Conservation (phyloP, 2,113 vertebrate species). For the Cyphotilapia sp. region DNA sequence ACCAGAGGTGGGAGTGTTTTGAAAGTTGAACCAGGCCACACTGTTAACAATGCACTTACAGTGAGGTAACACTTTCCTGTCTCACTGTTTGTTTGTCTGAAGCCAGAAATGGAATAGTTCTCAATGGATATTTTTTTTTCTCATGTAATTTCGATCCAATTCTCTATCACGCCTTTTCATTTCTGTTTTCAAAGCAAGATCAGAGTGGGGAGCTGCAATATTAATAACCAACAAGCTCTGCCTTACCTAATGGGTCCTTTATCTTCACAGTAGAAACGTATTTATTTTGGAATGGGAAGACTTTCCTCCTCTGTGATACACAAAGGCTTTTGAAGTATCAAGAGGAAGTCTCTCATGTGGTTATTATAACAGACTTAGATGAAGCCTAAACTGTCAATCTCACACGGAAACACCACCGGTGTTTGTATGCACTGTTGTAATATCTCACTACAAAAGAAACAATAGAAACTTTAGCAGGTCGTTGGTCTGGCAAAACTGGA, state of each 20-base stretch:
- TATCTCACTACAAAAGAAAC: not conserved
- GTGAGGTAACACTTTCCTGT: not conserved
- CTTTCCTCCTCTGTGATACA: conserved; percentile 11
- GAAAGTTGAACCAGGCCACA: not conserved
- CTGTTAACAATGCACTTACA: conserved; percentile 21
- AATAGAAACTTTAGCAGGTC: not conserved
- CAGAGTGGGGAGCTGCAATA: conserved; percentile 26
- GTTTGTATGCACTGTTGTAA: not conserved
- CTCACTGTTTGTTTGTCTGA: conserved; percentile 22
- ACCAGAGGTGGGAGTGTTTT: not conserved
- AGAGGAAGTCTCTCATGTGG: not conserved
- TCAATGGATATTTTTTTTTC: not conserved
- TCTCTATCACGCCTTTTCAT: conserved; percentile 27
- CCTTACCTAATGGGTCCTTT: not conserved
- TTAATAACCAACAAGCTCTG: conserved; percentile 1
- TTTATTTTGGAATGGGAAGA: conserved; percentile 44
- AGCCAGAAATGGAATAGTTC: conserved; percentile 3
- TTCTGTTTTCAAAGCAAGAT: conserved; percentile 53
- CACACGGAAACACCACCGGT: not conserved
- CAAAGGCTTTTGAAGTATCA: conserved; percentile 45
- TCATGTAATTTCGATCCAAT: not conserved
- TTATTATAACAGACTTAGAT: not conserved
- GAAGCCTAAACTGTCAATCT: not conserved
- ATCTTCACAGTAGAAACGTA: conserved; percentile 35
- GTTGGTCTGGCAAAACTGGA: not conserved